Base-by-base conservation (phyloP, 2,797 vertebrate species). In the Decapterus maruadsi region DNA sequence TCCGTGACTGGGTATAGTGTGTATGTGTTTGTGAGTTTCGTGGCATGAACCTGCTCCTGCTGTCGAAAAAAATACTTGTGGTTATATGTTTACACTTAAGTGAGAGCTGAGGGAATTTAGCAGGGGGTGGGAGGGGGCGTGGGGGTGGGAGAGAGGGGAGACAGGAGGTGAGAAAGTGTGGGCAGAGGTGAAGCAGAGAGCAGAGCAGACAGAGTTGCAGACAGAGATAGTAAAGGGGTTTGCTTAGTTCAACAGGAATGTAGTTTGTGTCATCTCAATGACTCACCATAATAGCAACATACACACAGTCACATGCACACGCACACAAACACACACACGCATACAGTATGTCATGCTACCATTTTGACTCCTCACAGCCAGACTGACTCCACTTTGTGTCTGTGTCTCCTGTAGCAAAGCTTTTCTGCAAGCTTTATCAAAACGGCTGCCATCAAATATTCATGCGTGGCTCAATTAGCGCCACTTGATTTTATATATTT, bases 261-360 rank as follows among this genome's bases (percentile, higher is more conserved):
- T 81, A 83, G 85, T 86, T 88, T 87, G 81, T 93, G 91, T 92
- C 90, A 89, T 93, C 88, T 90, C 85, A 89, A 72, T 90, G 89
- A 94, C 84, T 87, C 90, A 92, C 89, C 78, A 78, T 94, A 92
- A 94, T 91, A 94, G 92, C 88, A 90, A 75, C 78, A 78, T 55
- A 88, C 82, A 77, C 78, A 56, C 68, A 76, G 38, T 67, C 75
- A 65, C 74, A 74, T 51, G 59, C 51, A 80, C 71, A 77, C 78
- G 54, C 68, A 76, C 34, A 64, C 75, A 65, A 72, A 74, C 46
- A 57, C 51, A 80, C 71, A 72, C 69, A 71, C 81, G 83, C 85
- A 57, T 51, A 87, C 89, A 84, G 67, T 83, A 74, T 81, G 89
- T 93, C 91, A 92, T 90, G 54, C 78, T 84, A 82, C 86, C 84